Evolutionary conservation across 2,113 vertebrate genomes (phyloP), one percentile per base, ranked within the genome.

Genomic region (Alosa alosa): DNA sequence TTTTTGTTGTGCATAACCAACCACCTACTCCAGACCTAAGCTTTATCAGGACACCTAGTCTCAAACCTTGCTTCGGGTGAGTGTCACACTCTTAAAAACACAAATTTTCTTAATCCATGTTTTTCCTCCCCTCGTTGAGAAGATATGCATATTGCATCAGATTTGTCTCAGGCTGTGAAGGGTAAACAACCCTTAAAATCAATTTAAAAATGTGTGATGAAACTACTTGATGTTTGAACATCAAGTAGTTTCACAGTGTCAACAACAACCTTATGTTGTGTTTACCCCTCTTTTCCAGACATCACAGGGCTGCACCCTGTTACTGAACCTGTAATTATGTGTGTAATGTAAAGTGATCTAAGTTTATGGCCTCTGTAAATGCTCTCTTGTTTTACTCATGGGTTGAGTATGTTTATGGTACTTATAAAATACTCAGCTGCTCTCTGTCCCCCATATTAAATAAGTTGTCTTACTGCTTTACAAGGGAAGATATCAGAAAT

Each of bases 1-100:
- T 95, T 39, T 93, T 95, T 85, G 91, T 84, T 75, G 49, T 94
- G 39, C 89, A 91, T 87, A 91, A 86, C 83, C 87, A 78, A 47
- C 87, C 89, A 44, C 68, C 89, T 25, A 46, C 57, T 31, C 31
- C 87, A 18, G 88, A 92, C 50, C 49, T 92, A 75, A 83, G 55
- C 78, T 94, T 92, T 72, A 93, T 84, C 52, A 25, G n/a, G 60
- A 41, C 46, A 45, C 90, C 93, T 6, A 52, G 72, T n/a, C 85
- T 93, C 68, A 18, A 85, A 46, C 81, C 87, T 11, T 94, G 94
- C 81, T 88, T 86, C 3, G 78, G 90, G 93, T 94, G 91, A 92
- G 92, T 91, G 11, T 78, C 25, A 83, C 15, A 2, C 50, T 82
- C 6, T 10, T 86, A 1, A 72, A 9, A 31, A 36, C 9, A 9